A percentile compares a stretch with the other conserved stretches of the same genome.
phyloP scores from a whole-genome alignment of 2,797 vertebrate genomes.

The Phataginus tetradactyla region DNA sequence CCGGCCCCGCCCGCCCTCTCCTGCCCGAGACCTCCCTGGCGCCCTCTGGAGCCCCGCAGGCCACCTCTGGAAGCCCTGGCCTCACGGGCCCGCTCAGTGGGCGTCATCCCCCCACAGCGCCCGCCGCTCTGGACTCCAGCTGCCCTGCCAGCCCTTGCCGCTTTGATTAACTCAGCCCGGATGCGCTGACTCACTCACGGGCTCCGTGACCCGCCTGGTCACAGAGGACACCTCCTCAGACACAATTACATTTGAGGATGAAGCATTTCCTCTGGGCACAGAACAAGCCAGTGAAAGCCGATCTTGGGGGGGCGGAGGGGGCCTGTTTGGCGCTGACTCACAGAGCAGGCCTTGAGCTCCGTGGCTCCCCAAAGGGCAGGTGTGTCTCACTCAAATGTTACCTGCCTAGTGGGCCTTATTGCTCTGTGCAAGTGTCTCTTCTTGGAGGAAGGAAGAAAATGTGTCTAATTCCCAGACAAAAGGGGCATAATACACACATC shows the following conservation, averaged over 20 bases:
- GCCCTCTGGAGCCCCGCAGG: not conserved
- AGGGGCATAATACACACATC: not conserved
- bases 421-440: not conserved
- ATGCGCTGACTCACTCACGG: conserved; percentile 76
- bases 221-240: conserved; percentile 78
- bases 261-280: conserved; percentile 72
- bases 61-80: not conserved
- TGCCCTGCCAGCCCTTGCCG: not conserved
- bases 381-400: not conserved
- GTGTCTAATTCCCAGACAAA: not conserved
- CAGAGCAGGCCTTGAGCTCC: not conserved
- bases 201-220: conserved; percentile 67
- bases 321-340: conserved; percentile 52
- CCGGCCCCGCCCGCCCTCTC: not conserved
- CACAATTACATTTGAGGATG: conserved; percentile 79
- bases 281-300: conserved; percentile 29
- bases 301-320: not conserved
- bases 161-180: conserved; percentile 73
- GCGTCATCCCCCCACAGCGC: not conserved
- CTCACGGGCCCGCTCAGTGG: not conserved
- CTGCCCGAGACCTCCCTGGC: accelerated
- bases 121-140: not conserved
- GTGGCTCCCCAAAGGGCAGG: not conserved
- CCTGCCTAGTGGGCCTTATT: not conserved
- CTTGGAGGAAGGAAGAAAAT: not conserved